These are phyloP conservation scores for Epizoanthus stellaris DNA, from an alignment of 92 coral and sea anemone genomes.

Conservation along the genomic window DNA sequence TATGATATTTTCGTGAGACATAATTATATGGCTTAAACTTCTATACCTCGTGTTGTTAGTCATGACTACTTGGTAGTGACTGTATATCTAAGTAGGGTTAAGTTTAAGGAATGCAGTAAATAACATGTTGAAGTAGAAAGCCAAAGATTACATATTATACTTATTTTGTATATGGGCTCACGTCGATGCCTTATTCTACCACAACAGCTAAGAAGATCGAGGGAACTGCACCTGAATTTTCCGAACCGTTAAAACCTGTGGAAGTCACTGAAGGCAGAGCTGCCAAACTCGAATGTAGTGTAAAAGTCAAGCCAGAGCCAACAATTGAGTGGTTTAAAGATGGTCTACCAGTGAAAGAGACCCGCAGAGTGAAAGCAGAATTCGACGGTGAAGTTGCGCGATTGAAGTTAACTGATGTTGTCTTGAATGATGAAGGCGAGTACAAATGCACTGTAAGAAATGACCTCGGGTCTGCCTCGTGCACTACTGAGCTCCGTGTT, in stretches of 20 bases:
- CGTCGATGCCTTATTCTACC: not conserved
- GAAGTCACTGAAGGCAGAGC: slow-evolving; percentile 61
- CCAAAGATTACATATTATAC: not conserved
- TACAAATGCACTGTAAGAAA: slow-evolving; percentile 27
- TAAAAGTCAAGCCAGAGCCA: slow-evolving; percentile 57
- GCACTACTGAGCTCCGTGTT: slow-evolving; percentile 57
- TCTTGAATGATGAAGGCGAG: slow-evolving; percentile 43
- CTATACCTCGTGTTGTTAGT: too few species aligned
- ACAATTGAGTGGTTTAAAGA: slow-evolving; percentile 68
- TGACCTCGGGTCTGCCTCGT: slow-evolving; percentile 27
- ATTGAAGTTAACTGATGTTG: slow-evolving; percentile 19
- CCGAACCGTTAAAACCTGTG: slow-evolving; percentile 50
- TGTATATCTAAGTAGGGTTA: too few species aligned
- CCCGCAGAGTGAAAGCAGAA: slow-evolving; percentile 13
- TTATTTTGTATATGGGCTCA: not conserved
- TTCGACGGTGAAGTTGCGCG: slow-evolving; percentile 43
- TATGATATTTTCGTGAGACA: too few species aligned
- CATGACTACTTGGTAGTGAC: too few species aligned
- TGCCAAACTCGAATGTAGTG: slow-evolving; percentile 45
- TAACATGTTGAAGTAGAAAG: too few species aligned
- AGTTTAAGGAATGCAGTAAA: too few species aligned
- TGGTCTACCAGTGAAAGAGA: slow-evolving; percentile 38
- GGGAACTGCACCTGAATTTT: slow-evolving; percentile 54
- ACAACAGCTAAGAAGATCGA: slow-evolving; percentile 56
- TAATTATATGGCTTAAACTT: too few species aligned